Base-by-base conservation (phyloP, 64 coral and sea anemone species). In the Actinia equina region DNA sequence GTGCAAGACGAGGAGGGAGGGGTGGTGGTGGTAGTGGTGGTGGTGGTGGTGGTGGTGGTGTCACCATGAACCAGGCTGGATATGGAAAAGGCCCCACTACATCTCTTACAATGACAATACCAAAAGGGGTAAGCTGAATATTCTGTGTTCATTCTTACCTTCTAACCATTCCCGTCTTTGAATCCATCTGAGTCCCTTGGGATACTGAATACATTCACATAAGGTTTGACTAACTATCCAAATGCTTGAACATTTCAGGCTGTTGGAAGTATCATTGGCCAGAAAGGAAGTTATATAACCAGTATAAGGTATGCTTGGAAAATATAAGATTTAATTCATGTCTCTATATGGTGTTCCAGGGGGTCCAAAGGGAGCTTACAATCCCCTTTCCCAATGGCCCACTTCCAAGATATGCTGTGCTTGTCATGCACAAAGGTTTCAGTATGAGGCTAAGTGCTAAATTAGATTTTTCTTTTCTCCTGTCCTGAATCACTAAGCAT, bases 271-370 rank as follows among this genome's bases (percentile, higher is more conserved):
- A 63, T 85, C 55, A 85, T 85, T 63, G 83, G 83, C 19, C 83
- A 85, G 25, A 85, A 85, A 85, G 83, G 83, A 17, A 85, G 55
- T 22, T 85, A 85, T 18, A 85, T 85, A 5, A 85, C 83, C n/a
- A 53, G 83, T 20, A 85, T 85, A 85, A 85, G 83, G 83, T 85
- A 59, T 45, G 80, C 44, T 2, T n/a, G 20, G 80, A 0, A 57
- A 43, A 1, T 0, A 79, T 25, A 46, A 79, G 25, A n/a, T 41
- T 20, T 16, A 20, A n/a, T 0, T 27, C 5, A 6, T 81, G 37
- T 65, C 19, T 1, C n/a, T 57, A 12, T 8, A 57, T 57, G 2
- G 46, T 49, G 46, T 49, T 0, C 46, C 46, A 49, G 46, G 3
- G 46, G 46, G 46, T 49, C 46, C 46, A 49, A 37, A 49, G 46